Evolutionary conservation across 2,888 invertebrate species (phyloP).

Genomic region (Nemotelus pantherinus): DNA sequence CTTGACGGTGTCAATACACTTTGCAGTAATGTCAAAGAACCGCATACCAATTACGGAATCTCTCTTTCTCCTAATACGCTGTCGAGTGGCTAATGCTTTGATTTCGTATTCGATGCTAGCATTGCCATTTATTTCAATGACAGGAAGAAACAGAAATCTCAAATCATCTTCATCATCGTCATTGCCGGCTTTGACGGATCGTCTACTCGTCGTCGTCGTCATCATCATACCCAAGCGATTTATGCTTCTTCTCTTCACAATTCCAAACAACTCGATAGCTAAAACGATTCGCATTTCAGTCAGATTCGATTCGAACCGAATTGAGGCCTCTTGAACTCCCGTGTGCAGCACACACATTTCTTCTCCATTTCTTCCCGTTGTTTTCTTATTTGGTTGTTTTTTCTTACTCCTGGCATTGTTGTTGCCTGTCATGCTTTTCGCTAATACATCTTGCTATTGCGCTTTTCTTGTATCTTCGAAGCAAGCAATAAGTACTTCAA

Average conservation of each 20-base stretch:
- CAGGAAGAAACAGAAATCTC: conserved; percentile 37
- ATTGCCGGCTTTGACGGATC: conserved; percentile 1
- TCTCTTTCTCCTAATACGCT: neutral
- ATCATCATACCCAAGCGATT: neutral
- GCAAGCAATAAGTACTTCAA: neutral
- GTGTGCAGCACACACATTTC: neutral
- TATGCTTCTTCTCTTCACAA: neutral
- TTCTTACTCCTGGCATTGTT: conserved; percentile 9
- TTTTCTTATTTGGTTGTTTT: neutral
- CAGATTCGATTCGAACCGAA: neutral
- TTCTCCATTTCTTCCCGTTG: neutral
- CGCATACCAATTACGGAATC: conserved; percentile 8
- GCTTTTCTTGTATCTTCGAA: neutral
- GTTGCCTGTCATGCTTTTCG: neutral
- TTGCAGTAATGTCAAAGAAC: conserved; percentile 15
- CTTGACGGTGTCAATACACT: conserved; percentile 3
- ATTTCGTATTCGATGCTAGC: neutral
- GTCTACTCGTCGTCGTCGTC: neutral
- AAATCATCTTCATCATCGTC: conserved; percentile 38
- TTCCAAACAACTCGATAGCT: too few species aligned
- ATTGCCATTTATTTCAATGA: conserved; percentile 20
- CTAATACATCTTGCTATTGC: neutral
- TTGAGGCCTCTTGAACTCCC: neutral
- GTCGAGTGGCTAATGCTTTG: conserved; percentile 11
- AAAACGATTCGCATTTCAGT: conserved; percentile 13